Percentiles rank a stretch among this genome's conserved stretches.
These are phyloP conservation scores for Vannuccia rotundouncinata DNA, from an alignment of 2,888 invertebrate species.

Conservation along the genomic window DNA sequence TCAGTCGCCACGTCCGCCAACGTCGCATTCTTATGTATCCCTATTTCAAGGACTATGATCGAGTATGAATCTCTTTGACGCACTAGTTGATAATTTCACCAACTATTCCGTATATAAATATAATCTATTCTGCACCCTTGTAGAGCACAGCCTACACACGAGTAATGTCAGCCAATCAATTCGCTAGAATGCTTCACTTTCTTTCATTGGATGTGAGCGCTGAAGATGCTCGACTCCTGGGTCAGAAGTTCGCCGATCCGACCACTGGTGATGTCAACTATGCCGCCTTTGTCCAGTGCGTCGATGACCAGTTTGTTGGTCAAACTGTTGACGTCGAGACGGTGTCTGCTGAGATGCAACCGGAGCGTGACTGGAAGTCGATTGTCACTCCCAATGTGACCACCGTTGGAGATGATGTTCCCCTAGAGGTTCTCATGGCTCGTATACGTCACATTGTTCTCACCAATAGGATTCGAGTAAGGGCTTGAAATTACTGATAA, in stretches of 20 bases:
- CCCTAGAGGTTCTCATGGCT: slow-evolving; percentile 52
- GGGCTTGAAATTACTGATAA: no score
- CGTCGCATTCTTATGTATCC: slow-evolving; percentile 53
- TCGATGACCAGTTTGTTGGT: slow-evolving; percentile 45
- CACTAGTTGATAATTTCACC: not conserved
- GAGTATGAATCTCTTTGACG: slow-evolving; percentile 44
- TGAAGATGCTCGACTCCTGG: slow-evolving; percentile 52
- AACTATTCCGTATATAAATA: not conserved
- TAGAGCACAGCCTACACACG: slow-evolving; percentile 50
- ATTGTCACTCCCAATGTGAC: slow-evolving; percentile 32
- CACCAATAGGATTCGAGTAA: slow-evolving; percentile 51
- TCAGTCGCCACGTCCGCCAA: slow-evolving; percentile 49
- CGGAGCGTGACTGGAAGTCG: slow-evolving; percentile 36
- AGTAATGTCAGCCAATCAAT: slow-evolving; percentile 54
- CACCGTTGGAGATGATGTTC: slow-evolving; percentile 43
- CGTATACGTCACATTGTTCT: slow-evolving; percentile 53
- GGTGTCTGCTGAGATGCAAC: not conserved
- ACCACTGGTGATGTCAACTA: slow-evolving; percentile 55
- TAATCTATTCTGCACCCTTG: not conserved
- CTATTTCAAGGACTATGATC: slow-evolving; percentile 57
- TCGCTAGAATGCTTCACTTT: slow-evolving; percentile 54
- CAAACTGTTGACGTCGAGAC: slow-evolving; percentile 21
- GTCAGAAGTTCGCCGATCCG: slow-evolving; percentile 53
- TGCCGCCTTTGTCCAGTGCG: slow-evolving; percentile 55
- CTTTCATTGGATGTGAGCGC: slow-evolving; percentile 50